Conservation (phyloP, 1,140 invertebrate genomes). For the Branchinecta lindahli region DNA sequence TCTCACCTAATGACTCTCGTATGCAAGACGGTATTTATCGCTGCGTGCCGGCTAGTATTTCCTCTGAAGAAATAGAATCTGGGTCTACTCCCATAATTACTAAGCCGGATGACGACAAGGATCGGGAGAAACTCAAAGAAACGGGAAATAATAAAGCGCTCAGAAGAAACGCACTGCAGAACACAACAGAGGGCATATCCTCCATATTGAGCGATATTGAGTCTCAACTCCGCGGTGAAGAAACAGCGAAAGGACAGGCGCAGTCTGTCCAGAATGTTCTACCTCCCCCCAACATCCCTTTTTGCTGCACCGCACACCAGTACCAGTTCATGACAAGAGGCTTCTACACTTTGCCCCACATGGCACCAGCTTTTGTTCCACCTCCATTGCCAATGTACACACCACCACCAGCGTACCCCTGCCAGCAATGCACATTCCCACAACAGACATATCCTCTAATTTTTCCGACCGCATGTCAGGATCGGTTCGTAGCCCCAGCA, state of each 20-base stretch:
- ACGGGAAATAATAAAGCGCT: too few species aligned
- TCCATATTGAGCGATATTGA: neutral
- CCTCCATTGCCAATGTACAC: slow-evolving; percentile 6
- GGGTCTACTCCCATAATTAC: too few species aligned
- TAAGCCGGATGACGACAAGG: too few species aligned
- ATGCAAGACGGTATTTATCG: too few species aligned
- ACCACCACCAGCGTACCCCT: neutral
- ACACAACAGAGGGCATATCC: neutral
- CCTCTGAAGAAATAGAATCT: too few species aligned
- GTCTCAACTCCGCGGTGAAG: neutral
- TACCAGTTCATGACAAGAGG: neutral
- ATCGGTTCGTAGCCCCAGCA: neutral
- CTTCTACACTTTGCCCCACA: neutral
- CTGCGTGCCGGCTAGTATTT: too few species aligned
- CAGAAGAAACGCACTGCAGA: neutral
- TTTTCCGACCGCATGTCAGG: neutral
- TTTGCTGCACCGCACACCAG: neutral
- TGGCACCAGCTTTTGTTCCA: slow-evolving; percentile 2
- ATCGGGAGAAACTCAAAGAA: too few species aligned
- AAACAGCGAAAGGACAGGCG: neutral
- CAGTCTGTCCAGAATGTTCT: neutral
- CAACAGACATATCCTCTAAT: neutral
- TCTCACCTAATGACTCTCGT: too few species aligned
- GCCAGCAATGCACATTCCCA: neutral
- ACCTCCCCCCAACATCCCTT: neutral